A percentile compares a stretch with the other conserved stretches of the same genome.
These are phyloP conservation scores for Ariopsis seemanni DNA, from an alignment of 2,113 vertebrate genomes.

Conservation along the genomic window DNA sequence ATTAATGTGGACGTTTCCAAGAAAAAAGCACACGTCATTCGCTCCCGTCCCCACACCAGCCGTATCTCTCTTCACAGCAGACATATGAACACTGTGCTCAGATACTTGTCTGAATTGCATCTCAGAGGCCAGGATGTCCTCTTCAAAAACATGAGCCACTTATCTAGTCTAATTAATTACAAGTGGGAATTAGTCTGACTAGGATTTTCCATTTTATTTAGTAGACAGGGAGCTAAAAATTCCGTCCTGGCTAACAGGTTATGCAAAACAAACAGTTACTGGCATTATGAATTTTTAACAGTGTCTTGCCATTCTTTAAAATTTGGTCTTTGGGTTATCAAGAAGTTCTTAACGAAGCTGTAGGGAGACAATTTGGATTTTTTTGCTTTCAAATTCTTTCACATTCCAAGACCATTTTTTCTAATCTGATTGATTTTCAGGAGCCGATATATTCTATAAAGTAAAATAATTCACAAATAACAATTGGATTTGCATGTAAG, in stretches of 20 bases:
- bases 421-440: not conserved
- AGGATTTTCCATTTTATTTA: conserved; percentile 44
- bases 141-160: conserved; percentile 36
- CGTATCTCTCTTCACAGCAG: conserved; percentile 41
- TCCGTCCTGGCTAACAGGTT: conserved; percentile 5
- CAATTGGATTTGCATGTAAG: not conserved
- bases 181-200: conserved; percentile 36
- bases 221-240: conserved; percentile 16
- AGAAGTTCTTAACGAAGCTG: conserved; percentile 24
- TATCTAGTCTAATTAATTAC: conserved; percentile 39
- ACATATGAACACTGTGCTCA: conserved; percentile 59
- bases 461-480: not conserved
- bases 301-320: not conserved
- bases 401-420: not conserved
- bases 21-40: conserved; percentile 10
- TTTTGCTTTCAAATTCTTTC: not conserved
- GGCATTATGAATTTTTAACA: not conserved
- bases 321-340: conserved; percentile 4
- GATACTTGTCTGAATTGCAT: not conserved
- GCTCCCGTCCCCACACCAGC: conserved; percentile 13
- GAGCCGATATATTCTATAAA: not conserved
- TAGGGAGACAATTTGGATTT: conserved; percentile 33
- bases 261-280: conserved; percentile 1
- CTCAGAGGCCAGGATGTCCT: conserved; percentile 35
- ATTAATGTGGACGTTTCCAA: conserved; percentile 27